Percentiles rank a stretch among this genome's conserved stretches.
Evolutionary conservation across 2,797 vertebrate genomes (phyloP).

Genomic region (Sebastes dallii): DNA sequence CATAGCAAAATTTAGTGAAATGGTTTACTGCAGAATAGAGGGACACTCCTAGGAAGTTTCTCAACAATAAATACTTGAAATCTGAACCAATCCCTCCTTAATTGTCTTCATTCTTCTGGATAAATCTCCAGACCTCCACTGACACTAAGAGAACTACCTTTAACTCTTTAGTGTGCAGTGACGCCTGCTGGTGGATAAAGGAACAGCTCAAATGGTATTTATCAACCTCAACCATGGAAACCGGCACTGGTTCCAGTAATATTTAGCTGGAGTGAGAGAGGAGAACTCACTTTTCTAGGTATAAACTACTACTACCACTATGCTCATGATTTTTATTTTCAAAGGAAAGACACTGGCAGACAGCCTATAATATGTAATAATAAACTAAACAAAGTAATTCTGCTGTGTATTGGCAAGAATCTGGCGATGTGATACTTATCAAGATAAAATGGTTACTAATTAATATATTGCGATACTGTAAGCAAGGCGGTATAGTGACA

Average conservation of each 20-base stretch:
- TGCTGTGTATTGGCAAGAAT: too few species aligned
- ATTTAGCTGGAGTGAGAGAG: background rate
- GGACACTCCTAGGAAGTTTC: too few species aligned
- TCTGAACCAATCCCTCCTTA: too few species aligned
- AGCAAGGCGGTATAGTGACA: too few species aligned
- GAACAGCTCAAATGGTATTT: background rate
- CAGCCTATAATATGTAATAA: background rate
- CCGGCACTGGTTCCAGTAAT: background rate
- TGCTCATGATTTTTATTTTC: background rate
- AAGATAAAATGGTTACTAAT: too few species aligned
- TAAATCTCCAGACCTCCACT: background rate
- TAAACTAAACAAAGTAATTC: background rate
- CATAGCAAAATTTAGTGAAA: too few species aligned
- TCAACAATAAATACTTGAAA: too few species aligned
- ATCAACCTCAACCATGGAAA: background rate
- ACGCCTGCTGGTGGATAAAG: slow-evolving; percentile 55
- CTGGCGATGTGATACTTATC: too few species aligned
- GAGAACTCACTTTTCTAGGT: background rate
- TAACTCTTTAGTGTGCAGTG: slow-evolving; percentile 17
- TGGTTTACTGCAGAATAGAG: too few species aligned
- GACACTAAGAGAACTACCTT: background rate
- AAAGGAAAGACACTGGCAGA: background rate
- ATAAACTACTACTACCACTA: background rate
- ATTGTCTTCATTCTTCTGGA: background rate
- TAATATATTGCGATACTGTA: too few species aligned